Percentiles rank a stretch among this genome's conserved stretches.
Evolutionary conservation across 2,113 vertebrate genomes (phyloP).

Genomic region (Coturnix japonica): DNA sequence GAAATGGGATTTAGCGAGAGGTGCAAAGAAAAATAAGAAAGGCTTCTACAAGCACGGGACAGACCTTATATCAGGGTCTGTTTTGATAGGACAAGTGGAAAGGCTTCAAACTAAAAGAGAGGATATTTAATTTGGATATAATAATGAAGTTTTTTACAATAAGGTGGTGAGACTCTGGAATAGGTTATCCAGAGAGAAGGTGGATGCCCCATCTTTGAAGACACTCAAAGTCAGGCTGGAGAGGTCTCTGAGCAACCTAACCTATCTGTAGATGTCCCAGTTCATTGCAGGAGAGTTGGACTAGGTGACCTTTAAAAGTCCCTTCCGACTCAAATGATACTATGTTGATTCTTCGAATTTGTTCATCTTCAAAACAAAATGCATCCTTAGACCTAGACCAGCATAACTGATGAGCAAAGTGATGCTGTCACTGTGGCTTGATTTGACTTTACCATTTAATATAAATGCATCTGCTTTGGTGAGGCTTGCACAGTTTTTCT

Average conservation of each 20-base stretch:
- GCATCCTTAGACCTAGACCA: neutral
- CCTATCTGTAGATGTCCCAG: neutral
- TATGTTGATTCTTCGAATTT: neutral
- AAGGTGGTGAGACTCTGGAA: too few species aligned
- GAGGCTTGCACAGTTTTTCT: neutral
- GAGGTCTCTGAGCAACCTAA: neutral
- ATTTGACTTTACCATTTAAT: conserved; percentile 5
- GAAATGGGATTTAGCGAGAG: too few species aligned
- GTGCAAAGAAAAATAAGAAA: too few species aligned
- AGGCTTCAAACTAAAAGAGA: too few species aligned
- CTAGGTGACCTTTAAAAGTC: too few species aligned
- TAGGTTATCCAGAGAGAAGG: too few species aligned
- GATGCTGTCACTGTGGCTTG: neutral
- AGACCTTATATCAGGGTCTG: too few species aligned
- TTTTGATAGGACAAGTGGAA: too few species aligned
- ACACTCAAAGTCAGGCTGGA: neutral
- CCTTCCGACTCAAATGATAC: too few species aligned
- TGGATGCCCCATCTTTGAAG: neutral
- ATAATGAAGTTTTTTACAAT: too few species aligned
- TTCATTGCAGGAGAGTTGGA: neutral
- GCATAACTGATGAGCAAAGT: neutral
- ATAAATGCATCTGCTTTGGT: neutral
- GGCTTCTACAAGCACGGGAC: too few species aligned
- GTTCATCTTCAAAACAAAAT: neutral
- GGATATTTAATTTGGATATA: too few species aligned